Conservation (phyloP, 2,113 vertebrate genomes). For the Clarias gariepinus region DNA sequence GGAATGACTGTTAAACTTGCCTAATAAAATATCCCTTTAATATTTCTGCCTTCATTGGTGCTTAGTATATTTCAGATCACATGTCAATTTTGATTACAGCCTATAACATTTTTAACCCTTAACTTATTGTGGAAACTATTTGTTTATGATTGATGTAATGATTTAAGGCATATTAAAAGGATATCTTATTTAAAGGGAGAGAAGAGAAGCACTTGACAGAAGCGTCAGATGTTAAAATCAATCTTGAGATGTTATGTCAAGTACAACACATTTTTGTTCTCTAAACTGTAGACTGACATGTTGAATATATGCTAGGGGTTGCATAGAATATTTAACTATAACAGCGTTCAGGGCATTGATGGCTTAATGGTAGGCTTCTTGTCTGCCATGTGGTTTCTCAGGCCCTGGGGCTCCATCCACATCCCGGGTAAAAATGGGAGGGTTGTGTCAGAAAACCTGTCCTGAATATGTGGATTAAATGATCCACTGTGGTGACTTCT, state of each 20-base stretch:
- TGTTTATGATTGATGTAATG: neutral
- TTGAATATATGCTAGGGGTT: neutral
- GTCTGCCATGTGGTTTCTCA: too few species aligned
- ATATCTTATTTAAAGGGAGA: conserved; percentile 47
- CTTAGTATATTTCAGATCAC: conserved; percentile 4
- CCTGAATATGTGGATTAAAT: too few species aligned
- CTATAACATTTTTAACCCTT: neutral
- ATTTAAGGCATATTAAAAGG: conserved; percentile 52
- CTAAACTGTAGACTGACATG: neutral
- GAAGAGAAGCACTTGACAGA: conserved; percentile 36
- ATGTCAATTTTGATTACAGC: neutral
- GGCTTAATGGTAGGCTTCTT: too few species aligned
- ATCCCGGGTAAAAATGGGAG: too few species aligned
- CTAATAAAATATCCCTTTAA: conserved; percentile 56
- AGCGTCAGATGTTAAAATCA: conserved; percentile 10
- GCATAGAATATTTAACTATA: neutral
- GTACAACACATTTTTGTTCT: neutral
- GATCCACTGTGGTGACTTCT: too few species aligned
- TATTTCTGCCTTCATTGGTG: conserved; percentile 35
- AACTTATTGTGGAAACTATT: neutral
- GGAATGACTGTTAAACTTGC: conserved; percentile 48
- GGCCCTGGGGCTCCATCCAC: too few species aligned
- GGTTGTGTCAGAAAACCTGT: too few species aligned
- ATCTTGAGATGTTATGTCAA: neutral
- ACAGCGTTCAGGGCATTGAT: neutral